Conservation (phyloP, 2,113 vertebrate species). For the Mystacornis crossleyi region DNA sequence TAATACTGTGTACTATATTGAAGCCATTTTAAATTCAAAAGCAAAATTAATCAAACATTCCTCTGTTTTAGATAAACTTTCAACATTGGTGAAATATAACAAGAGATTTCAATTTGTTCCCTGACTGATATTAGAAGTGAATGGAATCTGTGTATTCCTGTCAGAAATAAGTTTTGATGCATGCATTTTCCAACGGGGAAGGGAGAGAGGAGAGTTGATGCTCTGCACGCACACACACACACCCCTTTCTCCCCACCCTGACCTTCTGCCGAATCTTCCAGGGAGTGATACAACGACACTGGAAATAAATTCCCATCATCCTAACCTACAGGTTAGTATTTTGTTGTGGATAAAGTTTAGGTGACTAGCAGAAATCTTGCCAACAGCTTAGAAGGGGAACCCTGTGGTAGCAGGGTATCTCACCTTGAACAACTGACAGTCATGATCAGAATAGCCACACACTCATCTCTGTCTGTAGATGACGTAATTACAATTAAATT, state of each 20-base stretch:
- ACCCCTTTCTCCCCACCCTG: neutral
- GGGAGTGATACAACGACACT: accelerated
- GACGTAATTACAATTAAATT: neutral
- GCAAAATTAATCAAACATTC: neutral
- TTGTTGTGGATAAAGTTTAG: neutral
- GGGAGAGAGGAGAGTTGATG: neutral
- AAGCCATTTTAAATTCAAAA: neutral
- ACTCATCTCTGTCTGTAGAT: neutral
- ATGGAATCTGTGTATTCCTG: neutral
- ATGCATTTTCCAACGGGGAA: neutral
- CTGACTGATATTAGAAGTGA: neutral
- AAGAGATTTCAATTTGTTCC: neutral
- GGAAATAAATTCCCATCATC: neutral
- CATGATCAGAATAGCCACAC: neutral
- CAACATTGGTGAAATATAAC: neutral
- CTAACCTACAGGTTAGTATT: neutral
- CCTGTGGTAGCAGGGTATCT: neutral
- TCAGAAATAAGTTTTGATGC: neutral
- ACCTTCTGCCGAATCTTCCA: neutral
- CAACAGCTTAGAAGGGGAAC: accelerated
- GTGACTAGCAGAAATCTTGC: neutral
- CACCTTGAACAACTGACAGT: neutral
- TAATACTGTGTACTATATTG: neutral
- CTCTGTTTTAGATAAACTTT: neutral
- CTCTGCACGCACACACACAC: neutral